Conservation (phyloP, 2,113 vertebrate genomes). For the Picathartes gymnocephalus region DNA sequence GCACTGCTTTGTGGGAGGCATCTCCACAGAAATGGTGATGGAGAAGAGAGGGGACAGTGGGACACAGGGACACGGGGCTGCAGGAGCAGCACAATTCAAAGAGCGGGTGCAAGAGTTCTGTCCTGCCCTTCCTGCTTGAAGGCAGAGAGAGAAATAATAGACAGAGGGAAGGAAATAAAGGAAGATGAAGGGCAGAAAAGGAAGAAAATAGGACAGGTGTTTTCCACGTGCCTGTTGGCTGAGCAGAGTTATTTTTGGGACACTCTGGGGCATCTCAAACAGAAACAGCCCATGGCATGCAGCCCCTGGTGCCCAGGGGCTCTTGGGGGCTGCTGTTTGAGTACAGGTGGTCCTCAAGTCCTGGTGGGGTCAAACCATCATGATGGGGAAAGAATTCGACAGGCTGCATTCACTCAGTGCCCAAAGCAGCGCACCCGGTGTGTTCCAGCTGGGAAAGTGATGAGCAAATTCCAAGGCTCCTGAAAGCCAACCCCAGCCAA, state of each 20-base stretch:
- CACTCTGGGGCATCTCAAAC: neutral
- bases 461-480: neutral
- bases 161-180: neutral
- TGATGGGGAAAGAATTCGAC: neutral
- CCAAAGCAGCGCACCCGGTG: accelerated
- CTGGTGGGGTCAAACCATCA: accelerated
- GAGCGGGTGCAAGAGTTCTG: accelerated
- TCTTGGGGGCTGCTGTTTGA: neutral
- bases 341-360: neutral
- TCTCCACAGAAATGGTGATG: accelerated
- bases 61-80: neutral
- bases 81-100: accelerated
- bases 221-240: neutral
- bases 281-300: neutral
- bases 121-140: neutral
- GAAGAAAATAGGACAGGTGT: neutral
- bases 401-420: neutral
- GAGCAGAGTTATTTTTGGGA: neutral
- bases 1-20: neutral
- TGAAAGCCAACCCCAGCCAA: neutral
- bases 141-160: neutral
- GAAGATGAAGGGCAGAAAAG: neutral
- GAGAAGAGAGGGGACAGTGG: neutral
- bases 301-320: accelerated
- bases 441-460: neutral